Conservation (phyloP, 2,113 vertebrate genomes). For the Aphelocoma coerulescens region DNA sequence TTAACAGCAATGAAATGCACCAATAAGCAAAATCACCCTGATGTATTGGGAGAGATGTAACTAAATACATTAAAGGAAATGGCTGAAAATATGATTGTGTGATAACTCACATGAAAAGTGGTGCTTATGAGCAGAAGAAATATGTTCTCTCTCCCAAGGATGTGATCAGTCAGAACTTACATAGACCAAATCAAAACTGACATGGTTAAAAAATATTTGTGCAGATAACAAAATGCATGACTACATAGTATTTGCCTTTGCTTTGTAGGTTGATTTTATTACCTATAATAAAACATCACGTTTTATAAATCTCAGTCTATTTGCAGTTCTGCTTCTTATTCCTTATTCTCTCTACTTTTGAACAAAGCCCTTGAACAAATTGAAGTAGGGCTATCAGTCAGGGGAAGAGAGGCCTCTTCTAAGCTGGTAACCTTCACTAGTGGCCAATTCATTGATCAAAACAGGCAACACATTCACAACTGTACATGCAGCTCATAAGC, state of each 20-base stretch:
- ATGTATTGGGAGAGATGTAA: not conserved
- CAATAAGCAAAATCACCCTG: not conserved
- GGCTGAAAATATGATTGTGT: not conserved
- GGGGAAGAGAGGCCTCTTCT: not conserved
- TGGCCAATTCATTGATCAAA: not conserved
- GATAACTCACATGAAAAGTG: not conserved
- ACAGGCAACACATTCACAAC: not conserved
- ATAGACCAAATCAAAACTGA: not conserved
- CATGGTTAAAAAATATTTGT: not conserved
- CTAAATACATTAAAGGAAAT: not conserved
- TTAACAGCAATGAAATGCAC: not conserved
- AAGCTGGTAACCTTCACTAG: not conserved
- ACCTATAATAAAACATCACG: not conserved
- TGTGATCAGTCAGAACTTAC: not conserved
- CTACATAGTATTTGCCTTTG: not conserved
- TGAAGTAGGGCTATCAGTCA: not conserved
- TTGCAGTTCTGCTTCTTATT: not conserved
- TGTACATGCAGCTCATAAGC: not conserved
- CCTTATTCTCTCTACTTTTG: not conserved
- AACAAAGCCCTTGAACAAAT: not conserved
- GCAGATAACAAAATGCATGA: not conserved
- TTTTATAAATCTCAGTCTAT: conserved; percentile 7
- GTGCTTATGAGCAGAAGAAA: not conserved
- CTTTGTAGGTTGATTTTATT: conserved; percentile 28
- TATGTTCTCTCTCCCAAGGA: not conserved